phyloP scores from a whole-genome alignment of 2,888 invertebrate genomes.

The Odontomyia ornata region DNA sequence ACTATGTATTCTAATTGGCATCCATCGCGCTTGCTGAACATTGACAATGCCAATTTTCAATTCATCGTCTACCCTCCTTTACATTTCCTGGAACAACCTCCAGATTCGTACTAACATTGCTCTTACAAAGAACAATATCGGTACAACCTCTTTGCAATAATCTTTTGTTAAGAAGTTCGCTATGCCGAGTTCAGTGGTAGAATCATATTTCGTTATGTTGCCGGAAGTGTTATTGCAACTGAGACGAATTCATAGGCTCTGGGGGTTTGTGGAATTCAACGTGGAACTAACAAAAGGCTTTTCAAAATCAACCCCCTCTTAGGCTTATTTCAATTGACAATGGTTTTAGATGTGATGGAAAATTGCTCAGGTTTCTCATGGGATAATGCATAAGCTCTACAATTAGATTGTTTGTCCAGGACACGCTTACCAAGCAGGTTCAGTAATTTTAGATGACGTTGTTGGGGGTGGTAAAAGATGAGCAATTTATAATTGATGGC shows the following conservation, averaged over 20 bases:
- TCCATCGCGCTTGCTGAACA: slow-evolving; percentile 28
- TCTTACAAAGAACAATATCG: neutral
- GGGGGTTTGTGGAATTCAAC: neutral
- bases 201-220: slow-evolving; percentile 32
- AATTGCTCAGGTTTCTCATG: slow-evolving; percentile 46
- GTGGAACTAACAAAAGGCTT: neutral
- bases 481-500: neutral
- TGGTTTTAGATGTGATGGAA: slow-evolving; percentile 44
- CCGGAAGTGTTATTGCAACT: slow-evolving; percentile 37
- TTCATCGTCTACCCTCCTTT: neutral
- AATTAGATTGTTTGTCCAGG: slow-evolving; percentile 42
- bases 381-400: slow-evolving; percentile 47
- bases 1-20: slow-evolving; percentile 38
- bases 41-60: slow-evolving; percentile 37
- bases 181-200: neutral
- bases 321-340: neutral
- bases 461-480: slow-evolving; percentile 3
- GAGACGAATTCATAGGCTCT: neutral
- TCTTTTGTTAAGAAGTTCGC: neutral
- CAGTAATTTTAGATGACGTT: slow-evolving; percentile 17
- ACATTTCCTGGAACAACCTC: slow-evolving; percentile 1
- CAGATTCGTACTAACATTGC: neutral
- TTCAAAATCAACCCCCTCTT: no score
- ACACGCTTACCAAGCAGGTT: slow-evolving; percentile 14
- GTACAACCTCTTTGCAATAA: neutral